phyloP scores from a whole-genome alignment of 2,113 vertebrate genomes.

The Zeus faber region DNA sequence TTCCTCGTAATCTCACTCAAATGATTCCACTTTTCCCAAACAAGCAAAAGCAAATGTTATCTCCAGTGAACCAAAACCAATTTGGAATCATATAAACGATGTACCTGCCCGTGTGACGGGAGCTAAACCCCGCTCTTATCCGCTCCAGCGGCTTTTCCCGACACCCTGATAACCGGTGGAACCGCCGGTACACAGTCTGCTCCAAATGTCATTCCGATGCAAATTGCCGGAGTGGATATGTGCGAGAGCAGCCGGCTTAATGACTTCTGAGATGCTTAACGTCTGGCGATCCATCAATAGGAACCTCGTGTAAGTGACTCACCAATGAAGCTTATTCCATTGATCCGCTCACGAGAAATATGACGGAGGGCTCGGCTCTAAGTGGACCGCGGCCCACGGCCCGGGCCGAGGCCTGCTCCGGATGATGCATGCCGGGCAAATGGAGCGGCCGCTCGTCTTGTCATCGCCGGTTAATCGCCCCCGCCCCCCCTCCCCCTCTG shows the following conservation, averaged over 20 bases:
- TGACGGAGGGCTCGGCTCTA: slow-evolving; percentile 55
- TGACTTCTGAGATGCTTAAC: slow-evolving; percentile 29
- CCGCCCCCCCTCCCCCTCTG: not conserved
- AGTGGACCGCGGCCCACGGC: slow-evolving; percentile 46
- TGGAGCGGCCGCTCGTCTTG: slow-evolving; percentile 44
- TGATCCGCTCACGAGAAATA: slow-evolving; percentile 46
- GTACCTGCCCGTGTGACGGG: slow-evolving; percentile 19
- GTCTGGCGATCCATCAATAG: slow-evolving; percentile 37
- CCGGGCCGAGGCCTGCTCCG: slow-evolving; percentile 19
- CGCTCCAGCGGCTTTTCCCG: slow-evolving; percentile 12
- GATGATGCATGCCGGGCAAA: slow-evolving; percentile 44
- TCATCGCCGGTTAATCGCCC: slow-evolving; percentile 50
- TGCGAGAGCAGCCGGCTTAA: slow-evolving; percentile 33
- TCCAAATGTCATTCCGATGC: slow-evolving; percentile 35
- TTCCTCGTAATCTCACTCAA: slow-evolving; percentile 8
- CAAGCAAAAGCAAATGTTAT: slow-evolving; percentile 36
- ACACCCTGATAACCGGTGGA: slow-evolving; percentile 22
- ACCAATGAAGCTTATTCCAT: not conserved
- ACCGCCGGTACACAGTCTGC: slow-evolving; percentile 2
- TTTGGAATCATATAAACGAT: slow-evolving; percentile 40
- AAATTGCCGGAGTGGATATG: slow-evolving; percentile 25
- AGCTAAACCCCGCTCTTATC: slow-evolving; percentile 20
- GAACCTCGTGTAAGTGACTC: slow-evolving; percentile 55
- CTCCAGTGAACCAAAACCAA: slow-evolving; percentile 28
- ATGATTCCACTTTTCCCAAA: slow-evolving; percentile 32